Base-by-base conservation (phyloP, 2,113 vertebrate genomes). In the Miniopterus natalensis region DNA sequence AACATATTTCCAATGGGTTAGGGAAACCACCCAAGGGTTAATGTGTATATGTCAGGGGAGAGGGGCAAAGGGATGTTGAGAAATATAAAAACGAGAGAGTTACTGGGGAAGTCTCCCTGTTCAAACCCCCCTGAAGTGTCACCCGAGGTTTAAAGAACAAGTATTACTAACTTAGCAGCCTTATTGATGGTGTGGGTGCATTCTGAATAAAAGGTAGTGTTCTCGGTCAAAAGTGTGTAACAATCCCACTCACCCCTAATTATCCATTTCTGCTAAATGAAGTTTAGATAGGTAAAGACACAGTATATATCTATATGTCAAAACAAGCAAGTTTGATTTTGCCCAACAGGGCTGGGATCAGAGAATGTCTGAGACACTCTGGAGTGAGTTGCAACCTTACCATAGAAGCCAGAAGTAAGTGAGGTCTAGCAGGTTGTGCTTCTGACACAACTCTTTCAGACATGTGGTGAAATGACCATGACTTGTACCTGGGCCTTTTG, bases 271-370 rank as follows among this genome's bases (percentile, higher is more conserved):
- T 84, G 36, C 4, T n/a, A 8, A 81, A 88, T 57, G 63, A 14
- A 51, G 5, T 73, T 88, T 88, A 6, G 31, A 57, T 13, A 78
- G 9, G 9, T 53, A 74, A 94, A 79, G 15, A 66, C 20, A 74
- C 40, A 63, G 3, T 70, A 36, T 36, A 66, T 42, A 61, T 25
- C 14, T 71, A 11, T 36, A 70, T 45, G 42, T 55, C 45, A 96
- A 83, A 83, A 70, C 8, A 74, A 79, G 47, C 53, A 86, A 63
- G 10, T 27, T 92, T 81, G 49, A 70, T 55, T 92, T 57, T 96
- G 13, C 4, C 11, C 20, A 51, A 17, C 8, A 49, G 49, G 10
- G 15, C n/a, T 79, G 2, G n/a, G 5, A 36, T 70, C 15, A 83
- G 3, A 68, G 18, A 2, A 53, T 70, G 65, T 31, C 51, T 53